These are phyloP conservation scores for Eupithecia centaureata DNA, from an alignment of 2,888 invertebrate species.

Conservation along the genomic window DNA sequence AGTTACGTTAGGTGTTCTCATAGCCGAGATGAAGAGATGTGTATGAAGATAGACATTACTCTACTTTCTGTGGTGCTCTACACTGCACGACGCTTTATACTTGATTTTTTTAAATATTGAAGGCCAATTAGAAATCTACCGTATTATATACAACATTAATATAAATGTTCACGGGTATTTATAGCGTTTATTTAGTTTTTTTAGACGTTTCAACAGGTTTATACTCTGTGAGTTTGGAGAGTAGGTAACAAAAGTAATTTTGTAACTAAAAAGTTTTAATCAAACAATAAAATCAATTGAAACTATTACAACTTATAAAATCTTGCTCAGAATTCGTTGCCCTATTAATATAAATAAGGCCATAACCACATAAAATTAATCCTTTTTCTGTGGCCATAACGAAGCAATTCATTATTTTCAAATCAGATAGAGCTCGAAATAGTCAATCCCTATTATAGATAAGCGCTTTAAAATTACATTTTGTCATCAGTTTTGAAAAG, in stretches of 20 bases:
- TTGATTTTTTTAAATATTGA: not conserved
- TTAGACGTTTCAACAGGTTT: too few relatives aligned
- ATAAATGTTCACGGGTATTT: too few relatives aligned
- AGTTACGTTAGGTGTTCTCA: constrained; percentile 42
- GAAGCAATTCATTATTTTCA: constrained; percentile 22
- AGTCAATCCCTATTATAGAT: constrained; percentile 16
- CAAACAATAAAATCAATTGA: too few relatives aligned
- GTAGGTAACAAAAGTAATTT: too few relatives aligned
- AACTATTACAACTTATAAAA: too few relatives aligned
- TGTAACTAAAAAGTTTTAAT: too few relatives aligned
- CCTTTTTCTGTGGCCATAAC: constrained; percentile 4
- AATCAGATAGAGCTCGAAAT: constrained; percentile 26
- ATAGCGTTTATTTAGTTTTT: too few relatives aligned
- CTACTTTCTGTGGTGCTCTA: constrained; percentile 36
- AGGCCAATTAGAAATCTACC: not conserved
- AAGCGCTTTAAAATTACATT: constrained; percentile 34
- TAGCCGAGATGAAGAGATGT: constrained; percentile 43
- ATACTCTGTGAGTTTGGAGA: too few relatives aligned
- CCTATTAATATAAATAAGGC: too few relatives aligned
- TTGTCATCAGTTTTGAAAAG: constrained; percentile 37
- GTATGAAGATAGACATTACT: constrained; percentile 44
- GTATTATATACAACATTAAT: too few relatives aligned
- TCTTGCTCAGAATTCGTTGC: not conserved
- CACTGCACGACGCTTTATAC: not conserved
- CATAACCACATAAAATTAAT: too few relatives aligned